phyloP scores from a whole-genome alignment of 2,888 invertebrate species.

The Hipparchia semele region DNA sequence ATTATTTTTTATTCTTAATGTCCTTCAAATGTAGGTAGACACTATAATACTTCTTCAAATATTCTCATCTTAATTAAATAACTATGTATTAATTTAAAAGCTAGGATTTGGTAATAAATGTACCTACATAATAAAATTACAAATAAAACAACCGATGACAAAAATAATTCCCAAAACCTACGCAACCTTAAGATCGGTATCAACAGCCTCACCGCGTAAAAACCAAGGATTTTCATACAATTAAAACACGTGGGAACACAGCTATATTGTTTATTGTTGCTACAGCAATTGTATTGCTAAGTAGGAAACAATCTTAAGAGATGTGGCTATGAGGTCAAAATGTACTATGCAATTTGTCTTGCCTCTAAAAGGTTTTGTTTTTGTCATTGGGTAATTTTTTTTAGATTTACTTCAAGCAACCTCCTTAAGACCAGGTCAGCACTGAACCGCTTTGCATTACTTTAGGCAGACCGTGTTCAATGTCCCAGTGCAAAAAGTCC shows the following conservation, averaged over 20 bases:
- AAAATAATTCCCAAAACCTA: conserved; percentile 44
- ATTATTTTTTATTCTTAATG: too few relatives aligned
- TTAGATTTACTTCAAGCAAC: neutral
- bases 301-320: conserved; percentile 54
- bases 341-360: conserved; percentile 30
- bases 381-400: conserved; percentile 19
- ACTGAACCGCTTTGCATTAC: too few relatives aligned
- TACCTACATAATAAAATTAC: neutral
- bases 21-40: too few relatives aligned
- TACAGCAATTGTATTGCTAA: conserved; percentile 56
- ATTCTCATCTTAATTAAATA: neutral
- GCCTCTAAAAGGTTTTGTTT: conserved; percentile 20
- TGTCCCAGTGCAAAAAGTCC: too few relatives aligned
- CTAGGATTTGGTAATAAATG: conserved; percentile 8
- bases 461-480: too few relatives aligned
- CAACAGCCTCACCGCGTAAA: conserved; percentile 59
- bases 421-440: too few relatives aligned
- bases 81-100: neutral
- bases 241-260: conserved; percentile 67
- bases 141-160: conserved; percentile 35
- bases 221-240: conserved; percentile 74
- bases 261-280: conserved; percentile 69
- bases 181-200: conserved; percentile 74
- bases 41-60: neutral
- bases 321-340: conserved; percentile 39